Base-by-base conservation (phyloP, 2,113 vertebrate species). In the Amblyopsis rosae region DNA sequence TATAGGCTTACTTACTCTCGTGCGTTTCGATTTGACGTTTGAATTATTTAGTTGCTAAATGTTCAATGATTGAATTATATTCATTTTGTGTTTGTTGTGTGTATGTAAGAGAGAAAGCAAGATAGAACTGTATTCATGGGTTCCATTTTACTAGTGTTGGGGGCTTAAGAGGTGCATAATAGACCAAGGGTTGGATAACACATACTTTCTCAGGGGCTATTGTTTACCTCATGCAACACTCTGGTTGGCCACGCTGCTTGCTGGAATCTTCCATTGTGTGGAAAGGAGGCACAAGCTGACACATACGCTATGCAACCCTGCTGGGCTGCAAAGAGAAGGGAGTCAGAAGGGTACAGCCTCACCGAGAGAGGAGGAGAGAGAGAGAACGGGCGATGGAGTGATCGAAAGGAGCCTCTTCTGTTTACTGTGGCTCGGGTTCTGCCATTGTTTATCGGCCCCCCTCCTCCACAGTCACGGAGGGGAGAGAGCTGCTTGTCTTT, bases 401-500 rank as follows among this genome's bases (percentile, higher is more conserved):
- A 60, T 65, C 59, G 67, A 72, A 26, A 76, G 76, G 83, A 78
- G 33, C 48, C 19, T 12, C 48, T 59, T 32, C 70, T 63, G 55
- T 59, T 69, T 60, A 68, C 33, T 26, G 62, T 17, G 55, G n/a
- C 58, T 71, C 67, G 68, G 62, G 77, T 84, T 79, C 62, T 57
- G 58, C 88, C 87, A 90, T 92, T 93, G 91, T 93, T 81, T 81
- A 19, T 9, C 6, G n/a, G 15, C 69, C 41, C 63, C 81, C 68
- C 62, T 10, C 58, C 72, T 80, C 69, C 77, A 62, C 68, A 65
- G 75, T 79, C 41, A 46, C 35, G 63, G 71, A 65, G 73, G 75
- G 32, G 73, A 72, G 77, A 87, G 85, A 77, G 83, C 87, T 85
- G 88, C 87, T 86, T 83, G 87, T 89, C 78, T 91, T 88, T 92